Evolutionary conservation across 2,797 vertebrate genomes (phyloP).

Genomic region (Tragopan temminckii): DNA sequence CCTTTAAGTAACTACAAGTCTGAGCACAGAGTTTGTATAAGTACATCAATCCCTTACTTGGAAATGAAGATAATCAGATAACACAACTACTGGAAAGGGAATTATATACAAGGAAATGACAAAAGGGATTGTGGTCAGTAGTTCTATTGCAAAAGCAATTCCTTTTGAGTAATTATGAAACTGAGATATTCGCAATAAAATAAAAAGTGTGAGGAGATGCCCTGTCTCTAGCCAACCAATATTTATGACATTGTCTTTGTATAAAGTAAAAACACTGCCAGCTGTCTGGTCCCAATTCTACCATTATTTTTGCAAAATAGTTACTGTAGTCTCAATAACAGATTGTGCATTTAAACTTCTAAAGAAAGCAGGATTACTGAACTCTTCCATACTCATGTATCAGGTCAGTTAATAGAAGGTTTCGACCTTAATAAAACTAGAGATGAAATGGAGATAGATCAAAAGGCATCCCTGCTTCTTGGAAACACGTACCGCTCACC

Average conservation of each 20-base stretch:
- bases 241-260: not conserved
- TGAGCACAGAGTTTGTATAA: not conserved
- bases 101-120: not conserved
- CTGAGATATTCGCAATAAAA: not conserved
- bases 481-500: not conserved
- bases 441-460: not conserved
- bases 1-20: not conserved
- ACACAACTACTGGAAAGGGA: not conserved
- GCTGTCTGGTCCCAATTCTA: not conserved
- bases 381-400: not conserved
- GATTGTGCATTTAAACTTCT: not conserved
- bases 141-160: not conserved
- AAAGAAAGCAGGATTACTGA: not conserved
- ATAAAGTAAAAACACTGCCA: not conserved
- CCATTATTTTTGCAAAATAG: not conserved
- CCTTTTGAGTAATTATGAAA: not conserved
- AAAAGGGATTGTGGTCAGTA: not conserved
- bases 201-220: not conserved
- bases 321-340: not conserved
- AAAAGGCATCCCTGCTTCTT: not conserved
- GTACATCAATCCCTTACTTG: not conserved
- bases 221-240: not conserved
- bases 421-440: not conserved
- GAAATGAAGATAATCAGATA: not conserved
- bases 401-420: not conserved